Evolutionary conservation across 1,140 invertebrate genomes (phyloP).

Genomic region (Brevipalpus yothersi): DNA sequence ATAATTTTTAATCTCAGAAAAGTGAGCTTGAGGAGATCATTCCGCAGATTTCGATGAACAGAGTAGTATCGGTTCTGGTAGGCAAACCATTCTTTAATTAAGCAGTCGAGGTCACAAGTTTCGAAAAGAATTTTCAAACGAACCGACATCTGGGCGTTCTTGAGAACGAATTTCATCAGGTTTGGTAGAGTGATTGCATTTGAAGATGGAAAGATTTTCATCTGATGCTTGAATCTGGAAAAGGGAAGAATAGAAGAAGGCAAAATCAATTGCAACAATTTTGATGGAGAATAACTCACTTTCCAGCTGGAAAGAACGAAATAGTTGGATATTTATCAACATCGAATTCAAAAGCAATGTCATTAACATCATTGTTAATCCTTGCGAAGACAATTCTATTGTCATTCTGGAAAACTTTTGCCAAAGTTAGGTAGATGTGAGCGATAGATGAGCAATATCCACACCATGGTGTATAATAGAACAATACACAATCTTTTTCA

Average conservation of each 20-base stretch:
- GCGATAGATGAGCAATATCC: slow-evolving; percentile 40
- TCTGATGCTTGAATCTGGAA: slow-evolving; percentile 38
- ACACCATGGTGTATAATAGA: slow-evolving; percentile 41
- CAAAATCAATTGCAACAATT: background rate
- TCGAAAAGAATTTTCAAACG: background rate
- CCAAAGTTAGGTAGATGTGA: slow-evolving; percentile 34
- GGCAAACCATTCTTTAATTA: background rate
- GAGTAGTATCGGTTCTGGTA: background rate
- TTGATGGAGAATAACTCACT: slow-evolving; percentile 21
- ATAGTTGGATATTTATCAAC: slow-evolving; percentile 44
- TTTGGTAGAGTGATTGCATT: slow-evolving; percentile 36
- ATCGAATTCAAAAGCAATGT: slow-evolving; percentile 52
- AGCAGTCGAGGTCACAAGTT: background rate
- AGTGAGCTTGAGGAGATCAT: too few relatives aligned
- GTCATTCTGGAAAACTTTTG: slow-evolving; percentile 31
- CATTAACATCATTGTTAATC: slow-evolving; percentile 50
- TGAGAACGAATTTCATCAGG: slow-evolving; percentile 41
- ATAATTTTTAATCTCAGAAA: too few relatives aligned
- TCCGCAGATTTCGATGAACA: too few relatives aligned
- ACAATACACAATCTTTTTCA: slow-evolving; percentile 37
- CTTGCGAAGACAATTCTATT: slow-evolving; percentile 32
- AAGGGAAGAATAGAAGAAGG: slow-evolving; percentile 15
- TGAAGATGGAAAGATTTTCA: slow-evolving; percentile 34
- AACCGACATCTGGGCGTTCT: slow-evolving; percentile 21
- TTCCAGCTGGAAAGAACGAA: slow-evolving; percentile 38